Conservation (phyloP, 2,113 vertebrate genomes). For the Mormoops blainvillei region DNA sequence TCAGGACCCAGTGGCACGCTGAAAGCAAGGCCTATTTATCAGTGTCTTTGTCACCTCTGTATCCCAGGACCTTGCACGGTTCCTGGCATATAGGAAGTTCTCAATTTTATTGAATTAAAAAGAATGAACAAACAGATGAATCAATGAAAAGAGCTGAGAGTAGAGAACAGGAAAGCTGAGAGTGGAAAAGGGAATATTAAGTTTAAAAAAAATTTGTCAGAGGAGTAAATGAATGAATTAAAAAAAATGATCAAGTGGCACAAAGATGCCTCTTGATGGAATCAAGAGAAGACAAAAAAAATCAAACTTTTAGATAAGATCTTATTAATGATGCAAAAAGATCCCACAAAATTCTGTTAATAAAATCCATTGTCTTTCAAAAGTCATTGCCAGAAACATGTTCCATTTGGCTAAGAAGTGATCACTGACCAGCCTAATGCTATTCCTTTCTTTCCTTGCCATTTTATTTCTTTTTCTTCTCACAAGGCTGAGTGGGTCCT, state of each 20-base stretch:
- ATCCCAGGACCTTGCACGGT: neutral
- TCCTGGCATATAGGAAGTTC: neutral
- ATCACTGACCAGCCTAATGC: neutral
- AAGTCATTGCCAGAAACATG: neutral
- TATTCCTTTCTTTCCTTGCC: neutral
- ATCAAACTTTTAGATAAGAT: neutral
- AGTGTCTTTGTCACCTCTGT: neutral
- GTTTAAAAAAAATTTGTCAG: neutral
- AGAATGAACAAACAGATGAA: neutral
- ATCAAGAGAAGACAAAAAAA: neutral
- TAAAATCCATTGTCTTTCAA: neutral
- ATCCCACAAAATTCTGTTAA: neutral
- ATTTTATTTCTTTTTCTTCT: neutral
- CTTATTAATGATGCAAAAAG: neutral
- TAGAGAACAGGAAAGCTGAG: neutral
- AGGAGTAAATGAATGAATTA: neutral
- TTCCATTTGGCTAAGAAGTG: neutral
- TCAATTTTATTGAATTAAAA: neutral
- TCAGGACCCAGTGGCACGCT: neutral
- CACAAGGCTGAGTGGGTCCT: neutral
- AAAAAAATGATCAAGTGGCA: neutral
- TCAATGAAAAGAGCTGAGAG: neutral
- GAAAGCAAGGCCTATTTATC: neutral
- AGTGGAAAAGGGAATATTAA: neutral
- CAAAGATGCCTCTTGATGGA: neutral